phyloP scores from a whole-genome alignment of 2,888 invertebrate genomes.

The Aporophyla nigra region DNA sequence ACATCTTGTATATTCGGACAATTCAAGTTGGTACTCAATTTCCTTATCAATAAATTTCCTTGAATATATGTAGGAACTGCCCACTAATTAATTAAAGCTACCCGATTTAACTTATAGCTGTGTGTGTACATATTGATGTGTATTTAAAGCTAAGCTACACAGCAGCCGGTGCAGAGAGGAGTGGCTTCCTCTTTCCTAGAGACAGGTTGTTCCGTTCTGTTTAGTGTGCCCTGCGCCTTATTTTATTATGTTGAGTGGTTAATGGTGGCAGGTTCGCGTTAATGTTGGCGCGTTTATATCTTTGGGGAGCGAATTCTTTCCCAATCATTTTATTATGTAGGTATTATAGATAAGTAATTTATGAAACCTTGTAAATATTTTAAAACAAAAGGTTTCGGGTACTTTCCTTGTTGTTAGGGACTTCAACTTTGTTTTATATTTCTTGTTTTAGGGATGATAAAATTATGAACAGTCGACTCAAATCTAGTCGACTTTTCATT shows the following conservation, averaged over 20 bases:
- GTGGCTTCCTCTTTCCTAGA: slow-evolving; percentile 53
- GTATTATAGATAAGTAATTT: not conserved
- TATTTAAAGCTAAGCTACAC: slow-evolving; percentile 11
- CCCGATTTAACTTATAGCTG: not conserved
- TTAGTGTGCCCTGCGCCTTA: not conserved
- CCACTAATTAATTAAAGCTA: not conserved
- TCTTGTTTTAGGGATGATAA: not conserved
- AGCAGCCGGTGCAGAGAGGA: slow-evolving; percentile 29
- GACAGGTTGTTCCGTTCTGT: slow-evolving; percentile 45
- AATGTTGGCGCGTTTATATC: not conserved
- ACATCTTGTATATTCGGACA: too few relatives aligned
- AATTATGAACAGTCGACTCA: not conserved
- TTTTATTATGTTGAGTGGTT: slow-evolving; percentile 16
- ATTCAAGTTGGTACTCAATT: too few relatives aligned
- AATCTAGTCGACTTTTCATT: too few relatives aligned
- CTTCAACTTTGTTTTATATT: not conserved
- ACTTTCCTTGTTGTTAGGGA: not conserved
- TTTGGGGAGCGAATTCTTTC: not conserved
- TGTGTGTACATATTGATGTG: slow-evolving; percentile 11
- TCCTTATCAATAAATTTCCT: too few relatives aligned
- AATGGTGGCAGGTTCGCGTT: not conserved
- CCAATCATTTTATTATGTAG: not conserved
- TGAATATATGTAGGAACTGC: not conserved
- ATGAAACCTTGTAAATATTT: not conserved
- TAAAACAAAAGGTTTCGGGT: too few relatives aligned